A percentile compares a stretch with the other conserved stretches of the same genome.
phyloP scores from a whole-genome alignment of 2,888 invertebrate genomes.

The Caenorhabditis sulstoni region DNA sequence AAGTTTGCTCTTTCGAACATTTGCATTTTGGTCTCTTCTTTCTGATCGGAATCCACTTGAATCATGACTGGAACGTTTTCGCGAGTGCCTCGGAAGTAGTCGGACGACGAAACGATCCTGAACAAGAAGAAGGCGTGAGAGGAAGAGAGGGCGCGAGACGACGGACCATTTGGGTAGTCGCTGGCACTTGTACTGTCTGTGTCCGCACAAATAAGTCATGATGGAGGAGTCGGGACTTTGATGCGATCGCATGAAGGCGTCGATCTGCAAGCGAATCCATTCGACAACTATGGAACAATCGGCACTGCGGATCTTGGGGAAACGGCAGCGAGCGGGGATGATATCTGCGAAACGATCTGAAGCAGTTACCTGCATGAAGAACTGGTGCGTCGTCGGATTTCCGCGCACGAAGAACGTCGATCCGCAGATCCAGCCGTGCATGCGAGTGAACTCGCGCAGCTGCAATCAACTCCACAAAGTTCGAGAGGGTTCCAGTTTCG shows the following conservation, averaged over 20 bases:
- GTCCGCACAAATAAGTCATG: constrained; percentile 70
- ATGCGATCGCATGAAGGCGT: constrained; percentile 57
- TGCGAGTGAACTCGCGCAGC: constrained; percentile 60
- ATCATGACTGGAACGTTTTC: constrained; percentile 60
- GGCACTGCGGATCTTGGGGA: neutral
- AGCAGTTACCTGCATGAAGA: constrained; percentile 56
- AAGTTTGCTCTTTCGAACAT: constrained; percentile 61
- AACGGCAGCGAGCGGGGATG: too few relatives aligned
- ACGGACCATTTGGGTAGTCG: constrained; percentile 60
- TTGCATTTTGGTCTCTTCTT: constrained; percentile 60
- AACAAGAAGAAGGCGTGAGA: neutral
- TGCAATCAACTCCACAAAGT: constrained; percentile 7
- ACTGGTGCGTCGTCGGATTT: constrained; percentile 56
- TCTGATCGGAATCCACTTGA: constrained; percentile 57
- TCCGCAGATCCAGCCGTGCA: constrained; percentile 72
- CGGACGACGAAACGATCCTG: constrained; percentile 66
- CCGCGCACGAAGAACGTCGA: constrained; percentile 68
- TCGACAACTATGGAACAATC: neutral
- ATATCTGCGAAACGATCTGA: neutral
- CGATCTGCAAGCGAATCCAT: constrained; percentile 50
- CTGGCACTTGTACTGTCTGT: constrained; percentile 61
- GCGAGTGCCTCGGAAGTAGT: constrained; percentile 64
- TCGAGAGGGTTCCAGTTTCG: too few relatives aligned
- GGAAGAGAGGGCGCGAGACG: neutral
- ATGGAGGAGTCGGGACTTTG: constrained; percentile 69